These are phyloP conservation scores for Drosophila watanabei DNA, from an alignment of 1,140 invertebrate genomes.

Conservation along the genomic window DNA sequence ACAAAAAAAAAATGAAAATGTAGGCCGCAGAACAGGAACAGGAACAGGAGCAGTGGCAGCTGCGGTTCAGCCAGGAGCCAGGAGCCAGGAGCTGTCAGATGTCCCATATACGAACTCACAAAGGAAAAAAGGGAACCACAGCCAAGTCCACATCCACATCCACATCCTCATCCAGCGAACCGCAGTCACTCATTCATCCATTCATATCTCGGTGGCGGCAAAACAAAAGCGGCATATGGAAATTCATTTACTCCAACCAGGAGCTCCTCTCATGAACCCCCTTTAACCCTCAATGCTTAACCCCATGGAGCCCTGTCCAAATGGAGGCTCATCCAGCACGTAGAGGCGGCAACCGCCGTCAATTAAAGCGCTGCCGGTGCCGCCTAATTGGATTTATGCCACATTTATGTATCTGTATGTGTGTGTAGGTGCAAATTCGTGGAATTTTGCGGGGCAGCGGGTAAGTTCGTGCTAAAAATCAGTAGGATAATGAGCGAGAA, in stretches of 20 bases:
- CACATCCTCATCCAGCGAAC: conserved; percentile 2
- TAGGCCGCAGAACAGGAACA: conserved; percentile 23
- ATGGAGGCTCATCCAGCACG: conserved; percentile 53
- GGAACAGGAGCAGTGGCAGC: conserved; percentile 15
- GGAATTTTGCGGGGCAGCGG: conserved; percentile 43
- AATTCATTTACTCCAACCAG: conserved; percentile 65
- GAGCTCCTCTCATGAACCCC: conserved; percentile 25
- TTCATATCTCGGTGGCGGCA: conserved; percentile 54
- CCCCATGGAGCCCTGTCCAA: conserved; percentile 19
- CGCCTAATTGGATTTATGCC: conserved; percentile 82
- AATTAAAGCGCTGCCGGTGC: conserved; percentile 78
- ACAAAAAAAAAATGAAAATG: neutral
- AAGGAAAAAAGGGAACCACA: conserved; percentile 19
- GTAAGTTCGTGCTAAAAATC: conserved; percentile 69
- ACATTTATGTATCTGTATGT: conserved; percentile 79
- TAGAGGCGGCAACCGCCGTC: conserved; percentile 64
- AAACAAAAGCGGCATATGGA: conserved; percentile 72
- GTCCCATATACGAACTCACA: conserved; percentile 22
- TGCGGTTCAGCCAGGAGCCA: neutral
- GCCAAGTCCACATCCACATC: neutral
- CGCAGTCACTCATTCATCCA: conserved; percentile 53
- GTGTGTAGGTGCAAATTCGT: conserved; percentile 76
- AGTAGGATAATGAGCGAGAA: conserved; percentile 70
- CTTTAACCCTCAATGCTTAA: neutral
- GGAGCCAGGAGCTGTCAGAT: conserved; percentile 11